Percentiles rank a stretch among this genome's conserved stretches.
phyloP scores from a whole-genome alignment of 2,113 vertebrate genomes.

The Trematocara marginatum region DNA sequence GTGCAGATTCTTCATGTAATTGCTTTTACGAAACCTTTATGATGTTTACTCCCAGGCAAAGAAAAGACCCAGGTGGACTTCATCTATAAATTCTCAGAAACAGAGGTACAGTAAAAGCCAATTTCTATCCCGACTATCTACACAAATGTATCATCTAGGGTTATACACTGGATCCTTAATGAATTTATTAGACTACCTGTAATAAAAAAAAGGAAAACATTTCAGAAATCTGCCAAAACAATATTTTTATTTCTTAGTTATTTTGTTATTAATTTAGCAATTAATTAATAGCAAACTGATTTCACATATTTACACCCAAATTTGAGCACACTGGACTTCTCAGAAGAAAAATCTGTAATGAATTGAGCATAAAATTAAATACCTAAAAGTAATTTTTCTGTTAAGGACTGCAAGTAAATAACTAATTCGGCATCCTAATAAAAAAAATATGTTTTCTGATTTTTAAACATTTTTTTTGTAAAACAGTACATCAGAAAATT shows the following conservation, averaged over 20 bases:
- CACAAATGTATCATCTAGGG: neutral
- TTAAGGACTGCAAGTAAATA: neutral
- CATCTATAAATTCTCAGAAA: neutral
- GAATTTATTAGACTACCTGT: neutral
- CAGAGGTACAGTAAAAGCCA: neutral
- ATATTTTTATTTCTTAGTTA: neutral
- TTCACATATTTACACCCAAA: neutral
- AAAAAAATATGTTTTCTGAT: neutral
- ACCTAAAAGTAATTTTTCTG: neutral
- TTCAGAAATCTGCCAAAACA: neutral
- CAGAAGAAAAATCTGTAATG: neutral
- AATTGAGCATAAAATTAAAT: neutral
- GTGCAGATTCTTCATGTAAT: neutral
- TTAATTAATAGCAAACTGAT: neutral
- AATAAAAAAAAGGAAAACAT: neutral
- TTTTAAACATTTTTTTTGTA: neutral
- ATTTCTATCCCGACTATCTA: neutral
- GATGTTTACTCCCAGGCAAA: neutral
- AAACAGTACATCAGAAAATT: neutral
- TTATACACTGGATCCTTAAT: neutral
- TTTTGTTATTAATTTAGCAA: accelerated
- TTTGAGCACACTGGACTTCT: accelerated
- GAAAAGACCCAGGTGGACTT: neutral
- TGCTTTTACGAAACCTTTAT: neutral
- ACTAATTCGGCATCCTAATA: neutral